Evolutionary conservation across 23 tunicate genomes (phyloP).

Genomic region (Halocynthia aurantium): DNA sequence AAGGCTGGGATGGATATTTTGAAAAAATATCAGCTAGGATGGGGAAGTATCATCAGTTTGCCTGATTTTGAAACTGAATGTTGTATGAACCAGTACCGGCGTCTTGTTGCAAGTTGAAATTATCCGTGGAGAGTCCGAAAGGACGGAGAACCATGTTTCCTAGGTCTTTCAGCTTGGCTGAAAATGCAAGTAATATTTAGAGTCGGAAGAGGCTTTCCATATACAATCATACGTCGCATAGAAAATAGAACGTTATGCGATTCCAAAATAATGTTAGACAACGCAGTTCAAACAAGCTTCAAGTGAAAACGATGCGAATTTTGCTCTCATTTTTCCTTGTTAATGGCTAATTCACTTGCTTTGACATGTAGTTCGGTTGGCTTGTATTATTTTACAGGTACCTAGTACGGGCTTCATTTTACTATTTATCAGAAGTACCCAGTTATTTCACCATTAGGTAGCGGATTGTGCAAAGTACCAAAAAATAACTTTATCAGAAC

Average conservation of each 20-base stretch:
- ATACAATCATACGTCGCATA: too few species aligned
- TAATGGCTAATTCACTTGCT: neutral
- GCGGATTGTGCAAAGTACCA: too few species aligned
- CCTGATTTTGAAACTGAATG: constrained; percentile 57
- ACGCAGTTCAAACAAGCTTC: too few species aligned
- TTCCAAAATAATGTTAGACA: too few species aligned
- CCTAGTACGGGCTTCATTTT: too few species aligned
- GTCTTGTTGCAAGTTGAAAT: constrained; percentile 80
- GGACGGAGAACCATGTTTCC: constrained; percentile 65
- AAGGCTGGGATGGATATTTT: too few species aligned
- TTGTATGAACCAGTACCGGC: constrained; percentile 60
- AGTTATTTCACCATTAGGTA: too few species aligned
- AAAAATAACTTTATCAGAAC: neutral
- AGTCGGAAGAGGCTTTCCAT: neutral
- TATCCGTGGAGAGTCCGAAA: constrained; percentile 83
- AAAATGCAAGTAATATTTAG: neutral
- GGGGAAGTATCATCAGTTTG: too few species aligned
- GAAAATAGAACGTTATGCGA: too few species aligned
- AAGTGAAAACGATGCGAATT: too few species aligned
- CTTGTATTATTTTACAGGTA: neutral
- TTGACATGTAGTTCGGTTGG: neutral
- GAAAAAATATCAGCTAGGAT: too few species aligned
- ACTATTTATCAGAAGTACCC: too few species aligned
- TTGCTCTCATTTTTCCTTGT: neutral
- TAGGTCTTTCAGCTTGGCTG: constrained; percentile 61